phyloP scores from a whole-genome alignment of 2,888 invertebrate genomes.

The Trissolcus brochymenae region DNA sequence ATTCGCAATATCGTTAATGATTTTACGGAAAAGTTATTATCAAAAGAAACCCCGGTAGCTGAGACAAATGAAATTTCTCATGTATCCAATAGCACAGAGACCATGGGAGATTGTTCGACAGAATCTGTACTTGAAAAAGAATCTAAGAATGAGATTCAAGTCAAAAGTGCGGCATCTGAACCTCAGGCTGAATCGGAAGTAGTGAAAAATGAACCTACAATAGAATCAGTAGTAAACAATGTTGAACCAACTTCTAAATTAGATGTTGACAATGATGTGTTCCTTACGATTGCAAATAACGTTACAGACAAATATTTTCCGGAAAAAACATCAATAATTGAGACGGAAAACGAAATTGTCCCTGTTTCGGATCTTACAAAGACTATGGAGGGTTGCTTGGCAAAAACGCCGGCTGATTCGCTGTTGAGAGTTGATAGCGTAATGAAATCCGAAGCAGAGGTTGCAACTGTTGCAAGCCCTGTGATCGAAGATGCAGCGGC shows the following conservation, averaged over 20 bases:
- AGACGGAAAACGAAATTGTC: too few species aligned
- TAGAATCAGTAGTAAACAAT: background rate
- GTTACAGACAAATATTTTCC: too few species aligned
- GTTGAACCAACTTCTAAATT: too few species aligned
- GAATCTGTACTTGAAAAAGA: background rate
- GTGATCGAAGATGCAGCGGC: conserved; percentile 72
- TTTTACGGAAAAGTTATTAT: too few species aligned
- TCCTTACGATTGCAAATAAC: too few species aligned
- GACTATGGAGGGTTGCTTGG: background rate
- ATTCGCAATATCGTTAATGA: too few species aligned
- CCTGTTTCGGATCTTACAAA: background rate
- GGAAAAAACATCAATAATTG: too few species aligned
- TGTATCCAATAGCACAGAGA: too few species aligned
- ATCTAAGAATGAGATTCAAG: background rate
- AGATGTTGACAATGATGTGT: too few species aligned
- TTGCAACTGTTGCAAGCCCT: conserved; percentile 61
- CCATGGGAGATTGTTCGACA: too few species aligned
- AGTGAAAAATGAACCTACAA: background rate
- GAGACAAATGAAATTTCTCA: too few species aligned
- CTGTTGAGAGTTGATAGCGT: conserved; percentile 19
- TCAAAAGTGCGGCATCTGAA: background rate
- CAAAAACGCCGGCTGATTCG: background rate
- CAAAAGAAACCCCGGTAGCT: too few species aligned
- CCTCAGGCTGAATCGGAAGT: background rate
- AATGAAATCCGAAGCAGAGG: conserved; percentile 61